These are phyloP conservation scores for Pammene aurita DNA, from an alignment of 2,888 invertebrate genomes.

Conservation along the genomic window DNA sequence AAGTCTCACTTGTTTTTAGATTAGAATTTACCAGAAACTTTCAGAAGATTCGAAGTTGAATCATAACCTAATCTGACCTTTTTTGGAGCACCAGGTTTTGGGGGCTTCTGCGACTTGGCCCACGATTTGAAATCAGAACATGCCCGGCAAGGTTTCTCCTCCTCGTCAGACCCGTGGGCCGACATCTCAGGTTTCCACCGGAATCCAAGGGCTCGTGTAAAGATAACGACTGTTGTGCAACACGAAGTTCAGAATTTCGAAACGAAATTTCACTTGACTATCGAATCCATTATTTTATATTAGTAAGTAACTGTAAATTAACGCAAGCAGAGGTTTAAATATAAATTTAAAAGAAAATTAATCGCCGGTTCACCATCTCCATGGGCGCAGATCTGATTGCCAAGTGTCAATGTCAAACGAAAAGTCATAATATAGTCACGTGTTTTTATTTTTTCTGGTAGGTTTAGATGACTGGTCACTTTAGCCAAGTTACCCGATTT, in stretches of 20 bases:
- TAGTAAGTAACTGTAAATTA: not conserved
- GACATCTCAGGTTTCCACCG: slow-evolving; percentile 57
- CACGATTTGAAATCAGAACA: slow-evolving; percentile 89
- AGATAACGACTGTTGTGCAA: slow-evolving; percentile 55
- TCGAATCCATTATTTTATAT: slow-evolving; percentile 17
- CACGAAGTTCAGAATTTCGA: slow-evolving; percentile 34
- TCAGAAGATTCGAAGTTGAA: slow-evolving; percentile 36
- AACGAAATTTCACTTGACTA: slow-evolving; percentile 20
- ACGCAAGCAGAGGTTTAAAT: slow-evolving; percentile 36
- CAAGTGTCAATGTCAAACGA: slow-evolving; percentile 20
- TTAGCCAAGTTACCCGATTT: slow-evolving; percentile 1
- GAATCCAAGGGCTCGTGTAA: slow-evolving; percentile 49
- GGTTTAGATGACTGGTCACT: slow-evolving; percentile 3
- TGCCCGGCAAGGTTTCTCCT: slow-evolving; percentile 85
- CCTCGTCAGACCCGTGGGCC: slow-evolving; percentile 65
- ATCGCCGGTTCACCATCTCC: slow-evolving; percentile 34
- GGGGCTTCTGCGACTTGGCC: slow-evolving; percentile 84
- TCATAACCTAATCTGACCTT: slow-evolving; percentile 67
- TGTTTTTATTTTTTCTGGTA: slow-evolving; percentile 21
- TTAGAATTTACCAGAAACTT: slow-evolving; percentile 29
- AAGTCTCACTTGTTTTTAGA: not conserved
- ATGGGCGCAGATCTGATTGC: slow-evolving; percentile 11
- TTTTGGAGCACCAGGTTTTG: slow-evolving; percentile 55
- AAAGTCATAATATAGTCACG: slow-evolving; percentile 26
- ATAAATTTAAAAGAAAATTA: slow-evolving; percentile 39